Evolutionary conservation across 2,797 vertebrate species (phyloP).

Genomic region (Sibirionetta formosa): DNA sequence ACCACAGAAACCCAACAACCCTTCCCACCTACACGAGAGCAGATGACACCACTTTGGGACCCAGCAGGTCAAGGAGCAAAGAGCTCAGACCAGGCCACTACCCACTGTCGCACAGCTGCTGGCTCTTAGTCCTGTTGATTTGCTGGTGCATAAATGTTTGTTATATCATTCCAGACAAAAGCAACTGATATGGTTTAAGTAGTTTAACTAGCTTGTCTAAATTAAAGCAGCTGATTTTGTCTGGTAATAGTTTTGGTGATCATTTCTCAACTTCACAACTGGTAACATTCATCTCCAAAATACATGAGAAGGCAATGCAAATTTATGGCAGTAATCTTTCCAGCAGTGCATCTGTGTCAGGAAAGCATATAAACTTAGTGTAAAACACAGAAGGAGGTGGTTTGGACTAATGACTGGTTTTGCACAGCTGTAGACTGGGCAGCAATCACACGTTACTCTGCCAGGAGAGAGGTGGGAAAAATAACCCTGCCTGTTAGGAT

Average conservation of each 20-base stretch:
- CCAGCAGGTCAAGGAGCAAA: neutral
- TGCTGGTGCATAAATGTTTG: neutral
- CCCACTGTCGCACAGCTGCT: neutral
- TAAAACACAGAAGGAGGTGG: neutral
- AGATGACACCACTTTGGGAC: neutral
- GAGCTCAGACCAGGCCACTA: neutral
- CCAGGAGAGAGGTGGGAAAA: neutral
- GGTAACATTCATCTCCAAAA: neutral
- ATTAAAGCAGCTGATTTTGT: neutral
- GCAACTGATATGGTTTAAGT: neutral
- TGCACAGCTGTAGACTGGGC: neutral
- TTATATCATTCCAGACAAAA: neutral
- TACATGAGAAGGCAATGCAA: rapidly evolving
- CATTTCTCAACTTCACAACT: neutral
- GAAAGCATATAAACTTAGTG: neutral
- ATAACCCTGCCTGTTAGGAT: neutral
- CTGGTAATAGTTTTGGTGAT: neutral
- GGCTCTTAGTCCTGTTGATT: neutral
- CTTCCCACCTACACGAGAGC: neutral
- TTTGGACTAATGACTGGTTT: too few species aligned
- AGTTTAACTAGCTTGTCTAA: neutral
- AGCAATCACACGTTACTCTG: neutral
- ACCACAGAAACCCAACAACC: neutral
- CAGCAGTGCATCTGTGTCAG: rapidly evolving
- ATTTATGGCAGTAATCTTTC: neutral